Evolutionary conservation across 1,140 invertebrate species (phyloP), one percentile per base, ranked within the genome.

Genomic region (Polypedilum pembai): DNA sequence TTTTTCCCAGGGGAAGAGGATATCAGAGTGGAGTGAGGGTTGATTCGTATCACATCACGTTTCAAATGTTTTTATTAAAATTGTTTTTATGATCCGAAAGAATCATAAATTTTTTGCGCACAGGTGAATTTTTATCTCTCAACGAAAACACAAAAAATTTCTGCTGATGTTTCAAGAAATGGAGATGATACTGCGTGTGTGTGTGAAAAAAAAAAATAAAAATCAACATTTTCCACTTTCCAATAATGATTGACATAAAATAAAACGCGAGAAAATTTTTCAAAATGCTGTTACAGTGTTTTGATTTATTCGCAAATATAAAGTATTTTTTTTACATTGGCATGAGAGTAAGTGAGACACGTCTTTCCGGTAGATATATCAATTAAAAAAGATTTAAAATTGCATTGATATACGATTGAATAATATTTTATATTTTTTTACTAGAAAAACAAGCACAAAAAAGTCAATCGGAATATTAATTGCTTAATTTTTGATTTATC

Each of bases 221-320:
- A 56, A 56, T n/a, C 45, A 56, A 56, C n/a, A 56, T 56, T 56
- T 56, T n/a, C 45, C 45, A n/a, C n/a, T 56, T 56, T 56, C n/a
- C 45, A 20, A 21, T 69, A 69, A 69, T 69, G 65, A 69, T 69
- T 69, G 65, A 69, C 65, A 69, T 69, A 69, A 69, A 69, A 69
- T 18, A 69, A 69, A 69, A 69, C 45, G 45, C 45, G 45, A n/a
- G 45, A n/a, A 56, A 18, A 18, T 69, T 20, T n/a, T 18, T 18
- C 65, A 18, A 20, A 21, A 69, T 33, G 24, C 24, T 3, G 24
- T 3, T 3, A 33, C 24, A 69, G 8, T 69, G 8, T 69, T 56
- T 56, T 56, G 45, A 56, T 56, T 56, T 56, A 56, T 56, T 56
- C n/a, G 45, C 45, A n/a, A 56, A 56, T 15, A 56, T 56, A 1